Evolutionary conservation across 2,888 invertebrate species (phyloP), one percentile per base, ranked within the genome.

Genomic region (Eurois occulta): DNA sequence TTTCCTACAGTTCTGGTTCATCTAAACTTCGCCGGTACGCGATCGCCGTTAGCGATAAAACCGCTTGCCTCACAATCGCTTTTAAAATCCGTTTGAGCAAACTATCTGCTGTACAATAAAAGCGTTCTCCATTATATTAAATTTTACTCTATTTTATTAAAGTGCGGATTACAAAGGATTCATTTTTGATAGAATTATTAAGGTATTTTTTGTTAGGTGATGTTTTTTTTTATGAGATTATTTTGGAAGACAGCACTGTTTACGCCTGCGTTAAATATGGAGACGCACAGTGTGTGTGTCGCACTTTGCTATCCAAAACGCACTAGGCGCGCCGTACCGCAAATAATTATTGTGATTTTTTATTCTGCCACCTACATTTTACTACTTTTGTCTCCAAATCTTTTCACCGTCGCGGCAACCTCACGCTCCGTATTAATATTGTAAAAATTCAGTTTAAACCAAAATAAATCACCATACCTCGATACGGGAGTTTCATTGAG

Each of bases 61-160:
- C 85, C 41, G 71, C 46, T 72, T 35, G 52, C 35, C 65, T 71
- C 64, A 78, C 78, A 75, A 84, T 84, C 78, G 78, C 78, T 85
- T 85, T 81, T 78, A 84, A 85, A 84, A 78, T 81, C 82, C 82
- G 60, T 73, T 85, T 67, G 85, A 84, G 52, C 78, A 75, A 78
- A 78, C 82, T 75, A 73, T 85, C 64, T 64, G 48, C n/a, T 75
- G 64, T 75, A 73, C 21, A 32, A 43, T 58, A 72, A 66, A 76
- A 73, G 60, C 43, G 66, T 35, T 72, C 69, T 83, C 48, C 52
- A 69, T 67, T 64, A 71, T 74, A 74, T 72, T 68, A 72, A 78
- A 28, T 65, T 83, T 32, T 16, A 60, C 11, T 32, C 24, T 73
- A 43, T 75, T 73, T 71, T 75, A 28, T 55, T 72, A 68, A 66